Percentiles rank a stretch among this genome's conserved stretches.
Evolutionary conservation across 2,797 vertebrate species (phyloP).

Genomic region (Malacoraja senta): DNA sequence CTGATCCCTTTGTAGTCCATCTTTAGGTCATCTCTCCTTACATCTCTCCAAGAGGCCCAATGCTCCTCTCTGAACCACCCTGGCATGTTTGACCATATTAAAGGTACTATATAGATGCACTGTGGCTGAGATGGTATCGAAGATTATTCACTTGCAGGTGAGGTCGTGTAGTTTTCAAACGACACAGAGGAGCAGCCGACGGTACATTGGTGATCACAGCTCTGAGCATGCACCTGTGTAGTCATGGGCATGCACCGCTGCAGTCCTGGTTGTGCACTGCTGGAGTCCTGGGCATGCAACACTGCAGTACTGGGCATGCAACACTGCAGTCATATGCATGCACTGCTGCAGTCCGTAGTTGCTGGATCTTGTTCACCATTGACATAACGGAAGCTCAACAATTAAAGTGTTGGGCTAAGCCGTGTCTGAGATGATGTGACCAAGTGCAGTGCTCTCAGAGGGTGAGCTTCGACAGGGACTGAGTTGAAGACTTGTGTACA

Average conservation of each 20-base stretch:
- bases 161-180: not conserved
- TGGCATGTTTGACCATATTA: not conserved
- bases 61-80: too few species aligned
- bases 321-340: too few species aligned
- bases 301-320: too few species aligned
- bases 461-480: not conserved
- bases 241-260: too few species aligned
- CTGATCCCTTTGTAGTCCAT: too few species aligned
- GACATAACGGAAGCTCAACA: not conserved
- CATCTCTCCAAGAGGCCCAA: not conserved
- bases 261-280: too few species aligned
- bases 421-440: fast-evolving
- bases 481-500: slow-evolving; percentile 36
- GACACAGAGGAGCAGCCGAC: not conserved
- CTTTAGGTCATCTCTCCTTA: not conserved
- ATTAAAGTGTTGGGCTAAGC: not conserved
- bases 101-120: not conserved
- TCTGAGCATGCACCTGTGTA: too few species aligned
- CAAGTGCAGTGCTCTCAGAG: not conserved
- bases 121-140: not conserved
- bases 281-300: too few species aligned
- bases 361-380: not conserved
- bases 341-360: too few species aligned
- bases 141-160: not conserved
- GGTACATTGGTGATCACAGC: too few species aligned